Evolutionary conservation across 2,113 vertebrate species (phyloP).

Genomic region (Trochalopteron elliotii): DNA sequence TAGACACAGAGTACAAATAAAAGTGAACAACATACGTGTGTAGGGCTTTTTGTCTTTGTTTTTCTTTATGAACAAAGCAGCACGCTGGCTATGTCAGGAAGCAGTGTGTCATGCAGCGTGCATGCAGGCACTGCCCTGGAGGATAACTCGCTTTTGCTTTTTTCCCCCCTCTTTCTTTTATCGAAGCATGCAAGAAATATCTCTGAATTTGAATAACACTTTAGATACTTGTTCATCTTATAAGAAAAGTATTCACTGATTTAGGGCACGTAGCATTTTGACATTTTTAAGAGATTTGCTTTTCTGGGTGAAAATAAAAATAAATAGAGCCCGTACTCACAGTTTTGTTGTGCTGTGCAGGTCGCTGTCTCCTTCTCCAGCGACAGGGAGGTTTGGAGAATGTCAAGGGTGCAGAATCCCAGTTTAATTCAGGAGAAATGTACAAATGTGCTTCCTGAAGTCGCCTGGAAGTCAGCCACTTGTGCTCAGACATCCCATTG

Average conservation of each 20-base stretch:
- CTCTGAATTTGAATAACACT: background rate
- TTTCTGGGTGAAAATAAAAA: slow-evolving; percentile 37
- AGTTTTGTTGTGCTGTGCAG: slow-evolving; percentile 36
- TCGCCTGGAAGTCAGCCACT: slow-evolving; percentile 64
- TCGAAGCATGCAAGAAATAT: slow-evolving; percentile 32
- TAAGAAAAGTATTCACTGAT: background rate
- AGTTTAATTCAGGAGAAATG: slow-evolving; percentile 9
- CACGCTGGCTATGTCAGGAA: slow-evolving; percentile 45
- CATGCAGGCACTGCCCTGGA: slow-evolving; percentile 52
- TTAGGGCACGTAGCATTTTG: background rate
- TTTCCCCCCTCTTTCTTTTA: background rate
- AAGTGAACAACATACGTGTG: slow-evolving; percentile 63
- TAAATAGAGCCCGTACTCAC: slow-evolving; percentile 63
- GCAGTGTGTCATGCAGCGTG: slow-evolving; percentile 51
- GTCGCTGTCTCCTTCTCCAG: background rate
- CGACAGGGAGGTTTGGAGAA: background rate
- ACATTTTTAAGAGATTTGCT: background rate
- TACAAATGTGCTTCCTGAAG: slow-evolving; percentile 51
- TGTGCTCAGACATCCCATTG: slow-evolving; percentile 75
- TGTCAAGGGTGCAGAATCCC: slow-evolving; percentile 67
- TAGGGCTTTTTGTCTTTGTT: slow-evolving; percentile 63
- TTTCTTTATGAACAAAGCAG: slow-evolving; percentile 78
- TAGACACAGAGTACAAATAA: slow-evolving; percentile 58
- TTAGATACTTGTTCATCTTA: background rate
- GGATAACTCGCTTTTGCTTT: slow-evolving; percentile 19